Conservation (phyloP, 2,888 invertebrate genomes). For the Sericinus montela region DNA sequence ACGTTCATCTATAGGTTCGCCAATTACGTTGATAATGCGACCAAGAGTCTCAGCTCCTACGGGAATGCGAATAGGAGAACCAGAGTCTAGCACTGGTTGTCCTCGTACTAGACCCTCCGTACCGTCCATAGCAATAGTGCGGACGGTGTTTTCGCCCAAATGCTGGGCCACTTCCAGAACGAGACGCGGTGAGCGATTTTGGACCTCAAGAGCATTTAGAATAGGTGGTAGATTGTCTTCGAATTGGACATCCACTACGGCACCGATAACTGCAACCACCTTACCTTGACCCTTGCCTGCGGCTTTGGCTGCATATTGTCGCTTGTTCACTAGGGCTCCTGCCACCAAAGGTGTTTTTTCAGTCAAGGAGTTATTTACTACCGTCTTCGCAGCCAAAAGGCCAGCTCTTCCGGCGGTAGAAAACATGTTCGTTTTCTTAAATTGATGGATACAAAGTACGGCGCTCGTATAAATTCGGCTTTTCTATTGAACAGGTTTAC, state of each 20-base stretch:
- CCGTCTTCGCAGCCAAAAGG: slow-evolving; percentile 71
- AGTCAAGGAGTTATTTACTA: slow-evolving; percentile 65
- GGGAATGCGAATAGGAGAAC: slow-evolving; percentile 94
- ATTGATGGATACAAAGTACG: slow-evolving; percentile 47
- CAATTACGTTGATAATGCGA: slow-evolving; percentile 96
- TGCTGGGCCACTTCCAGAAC: slow-evolving; percentile 95
- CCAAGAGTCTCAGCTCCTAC: slow-evolving; percentile 95
- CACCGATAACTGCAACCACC: slow-evolving; percentile 97
- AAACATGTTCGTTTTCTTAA: slow-evolving; percentile 61
- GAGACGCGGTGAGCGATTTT: slow-evolving; percentile 87
- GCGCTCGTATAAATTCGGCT: slow-evolving; percentile 41
- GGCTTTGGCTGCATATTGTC: slow-evolving; percentile 64
- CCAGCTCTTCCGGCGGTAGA: slow-evolving; percentile 74
- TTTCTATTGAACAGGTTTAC: slow-evolving; percentile 59
- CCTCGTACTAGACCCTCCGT: slow-evolving; percentile 96
- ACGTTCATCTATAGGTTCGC: slow-evolving; percentile 92
- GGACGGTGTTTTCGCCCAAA: slow-evolving; percentile 93
- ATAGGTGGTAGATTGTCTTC: slow-evolving; percentile 95
- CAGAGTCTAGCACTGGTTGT: slow-evolving; percentile 89
- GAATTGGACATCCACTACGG: slow-evolving; percentile 98
- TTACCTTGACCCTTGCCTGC: slow-evolving; percentile 75
- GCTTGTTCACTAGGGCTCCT: slow-evolving; percentile 63
- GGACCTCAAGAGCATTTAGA: slow-evolving; percentile 96
- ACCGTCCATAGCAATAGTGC: slow-evolving; percentile 96
- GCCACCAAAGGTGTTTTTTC: slow-evolving; percentile 75